Evolutionary conservation across 2,797 vertebrate genomes (phyloP).

Genomic region (Malurus leucopterus): DNA sequence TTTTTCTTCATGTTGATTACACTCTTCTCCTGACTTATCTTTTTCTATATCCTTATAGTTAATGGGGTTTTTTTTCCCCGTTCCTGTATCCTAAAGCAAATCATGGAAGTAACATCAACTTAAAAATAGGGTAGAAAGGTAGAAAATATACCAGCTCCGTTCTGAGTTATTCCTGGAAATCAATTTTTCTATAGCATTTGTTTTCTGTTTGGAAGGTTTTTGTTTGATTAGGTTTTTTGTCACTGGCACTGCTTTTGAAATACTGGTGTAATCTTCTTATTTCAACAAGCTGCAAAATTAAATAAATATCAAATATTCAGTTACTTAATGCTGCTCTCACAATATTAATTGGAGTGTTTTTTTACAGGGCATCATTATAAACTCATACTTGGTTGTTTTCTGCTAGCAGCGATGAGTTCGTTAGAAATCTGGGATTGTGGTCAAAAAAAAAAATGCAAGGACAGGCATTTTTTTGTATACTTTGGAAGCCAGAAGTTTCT

Average conservation of each 20-base stretch:
- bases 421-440: not conserved
- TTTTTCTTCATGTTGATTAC: not conserved
- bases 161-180: not conserved
- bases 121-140: not conserved
- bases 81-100: not conserved
- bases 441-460: not conserved
- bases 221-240: not conserved
- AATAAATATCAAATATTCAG: not conserved
- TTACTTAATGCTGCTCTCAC: not conserved
- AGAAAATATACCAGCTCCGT: not conserved
- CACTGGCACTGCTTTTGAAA: not conserved
- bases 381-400: not conserved
- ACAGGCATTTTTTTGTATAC: not conserved
- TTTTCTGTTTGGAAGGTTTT: not conserved
- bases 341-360: not conserved
- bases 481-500: not conserved
- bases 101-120: not conserved
- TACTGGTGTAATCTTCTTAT: not conserved
- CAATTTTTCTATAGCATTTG: not conserved
- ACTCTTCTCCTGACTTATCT: not conserved
- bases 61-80: rapidly evolving
- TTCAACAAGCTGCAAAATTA: not conserved
- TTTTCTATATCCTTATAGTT: not conserved
- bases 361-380: not conserved
- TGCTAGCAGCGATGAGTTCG: not conserved